Base-by-base conservation (phyloP, 2,113 vertebrate genomes). In the Machaerirhynchus nigripectus region DNA sequence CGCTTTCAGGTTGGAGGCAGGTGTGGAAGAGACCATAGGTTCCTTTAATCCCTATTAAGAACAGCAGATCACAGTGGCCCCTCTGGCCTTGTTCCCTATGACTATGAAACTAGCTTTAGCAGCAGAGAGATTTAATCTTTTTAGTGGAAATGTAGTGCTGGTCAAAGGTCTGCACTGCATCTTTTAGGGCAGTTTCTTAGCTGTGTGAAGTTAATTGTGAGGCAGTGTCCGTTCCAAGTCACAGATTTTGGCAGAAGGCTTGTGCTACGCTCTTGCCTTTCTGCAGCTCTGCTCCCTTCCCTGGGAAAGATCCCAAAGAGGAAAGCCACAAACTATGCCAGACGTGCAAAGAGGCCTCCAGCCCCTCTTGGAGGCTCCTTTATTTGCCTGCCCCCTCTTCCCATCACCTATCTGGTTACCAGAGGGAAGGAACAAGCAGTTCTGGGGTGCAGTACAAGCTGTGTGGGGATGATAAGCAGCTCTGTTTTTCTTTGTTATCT, bases 41-140 rank as follows among this genome's bases (percentile, higher is more conserved):
- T 92, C 86, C 85, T 96, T 97, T 97, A 94, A 95, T 95, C 96
- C 88, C 86, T 89, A 49, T 96, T 95, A 96, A 92, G 95, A 95
- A 33, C 83, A 89, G 88, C 86, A 88, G 92, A 95, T 96, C 96
- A 94, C 86, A 95, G 94, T 96, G 93, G 95, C 93, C 88, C 92
- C 90, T 94, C 92, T 97, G 96, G 95, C 92, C 96, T 96, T 82
- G 65, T 94, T 96, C 88, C 80, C 83, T 87, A 75, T 93, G 95
- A 94, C 93, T 97, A 89, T 92, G 90, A 84, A 97, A 94, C 85
- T 78, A 87, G 90, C 88, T 96, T 93, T 81, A 92, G 83, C 83
- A 52, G 73, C 92, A 84, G 57, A 94, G 90, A 93, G 93, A 93
- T 93, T 94, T 95, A 89, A 87, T 96, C 96, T 96, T 95, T 95